Base-by-base conservation (phyloP, 2,888 invertebrate genomes). In the Spodoptera picta region DNA sequence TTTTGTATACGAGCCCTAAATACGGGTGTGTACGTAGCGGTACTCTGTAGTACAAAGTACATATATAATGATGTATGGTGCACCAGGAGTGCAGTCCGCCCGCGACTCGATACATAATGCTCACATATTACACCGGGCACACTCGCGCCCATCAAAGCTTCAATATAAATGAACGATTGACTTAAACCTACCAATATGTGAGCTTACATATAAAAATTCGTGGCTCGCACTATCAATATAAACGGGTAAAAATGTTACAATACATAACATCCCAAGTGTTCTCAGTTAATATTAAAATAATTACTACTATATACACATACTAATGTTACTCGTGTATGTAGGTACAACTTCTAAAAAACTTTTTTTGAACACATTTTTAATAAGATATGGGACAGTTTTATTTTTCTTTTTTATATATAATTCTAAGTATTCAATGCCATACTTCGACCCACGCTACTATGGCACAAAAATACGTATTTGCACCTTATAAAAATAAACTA, bases 291-390 rank as follows among this genome's bases (percentile, higher is more conserved):
- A 82, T 82, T 82, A 79, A 83, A 81, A 82, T 83, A 80, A 82
- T 77, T 79, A 71, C 82, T 83, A 83, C 78, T 87, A 88, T 90
- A 84, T 91, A 92, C 88, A 90, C 86, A 87, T 84, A 83, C 85
- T 87, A 87, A 87, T 79, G 80, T 84, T 83, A 83, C 78, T 79
- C 70, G 86, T 85, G 85, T 84, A 87, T 85, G 87, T 87, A 89
- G 88, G 88, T 92, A 92, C 85, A 90, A 89, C 84, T 89, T 90
- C 90, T 91, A 92, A 90, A 91, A 91, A 90, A 88, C 84, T 88
- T 88, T 81, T 73, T 83, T 77, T 93, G 93, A 93, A 93, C 93
- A 93, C 93, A 93, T 93, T 92, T 78, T 90, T 80, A 90, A 90
- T 92, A 92, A 93, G 92, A 93, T 93, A 92, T 92, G 92, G 90